These are phyloP conservation scores for Ophioninae sp. DNA, from an alignment of 2,888 invertebrate species.

Conservation along the genomic window DNA sequence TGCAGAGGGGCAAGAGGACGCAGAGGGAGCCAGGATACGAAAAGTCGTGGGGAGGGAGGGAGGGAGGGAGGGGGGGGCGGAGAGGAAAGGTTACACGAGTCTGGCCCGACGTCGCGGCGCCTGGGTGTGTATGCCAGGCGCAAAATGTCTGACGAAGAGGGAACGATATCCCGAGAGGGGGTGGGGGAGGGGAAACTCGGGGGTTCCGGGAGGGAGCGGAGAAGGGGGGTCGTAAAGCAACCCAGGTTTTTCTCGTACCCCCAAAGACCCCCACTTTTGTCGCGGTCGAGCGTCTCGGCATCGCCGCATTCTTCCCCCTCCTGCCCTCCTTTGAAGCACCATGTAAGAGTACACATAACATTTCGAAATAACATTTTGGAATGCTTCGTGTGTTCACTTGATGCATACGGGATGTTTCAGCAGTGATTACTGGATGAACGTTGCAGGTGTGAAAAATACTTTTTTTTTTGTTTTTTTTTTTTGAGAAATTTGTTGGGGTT, in stretches of 20 bases:
- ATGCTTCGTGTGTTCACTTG: too few relatives aligned
- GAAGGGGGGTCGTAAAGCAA: slow-evolving; percentile 1
- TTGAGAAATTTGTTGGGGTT: too few relatives aligned
- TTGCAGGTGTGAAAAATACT: too few relatives aligned
- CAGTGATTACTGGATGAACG: too few relatives aligned
- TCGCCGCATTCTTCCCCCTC: slow-evolving; percentile 53
- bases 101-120: slow-evolving; percentile 67
- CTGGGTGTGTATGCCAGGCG: slow-evolving; percentile 59
- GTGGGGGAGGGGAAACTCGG: neutral
- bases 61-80: neutral
- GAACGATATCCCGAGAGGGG: neutral
- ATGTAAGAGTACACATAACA: too few relatives aligned
- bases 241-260: slow-evolving; percentile 39
- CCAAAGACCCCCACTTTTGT: slow-evolving; percentile 29
- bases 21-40: neutral
- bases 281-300: slow-evolving; percentile 49
- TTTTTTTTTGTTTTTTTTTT: too few relatives aligned
- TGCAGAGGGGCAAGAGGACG: slow-evolving; percentile 19
- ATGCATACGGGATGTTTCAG: too few relatives aligned
- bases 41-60: too few relatives aligned
- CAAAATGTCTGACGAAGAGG: slow-evolving; percentile 38
- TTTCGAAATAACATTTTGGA: too few relatives aligned
- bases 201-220: slow-evolving; percentile 11
- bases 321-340: slow-evolving; percentile 8
- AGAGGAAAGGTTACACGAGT: slow-evolving; percentile 62